A percentile compares a stretch with the other conserved stretches of the same genome.
These are phyloP conservation scores for Caenorhabditis sp. DNA, from an alignment of 2,888 invertebrate genomes.

Conservation along the genomic window DNA sequence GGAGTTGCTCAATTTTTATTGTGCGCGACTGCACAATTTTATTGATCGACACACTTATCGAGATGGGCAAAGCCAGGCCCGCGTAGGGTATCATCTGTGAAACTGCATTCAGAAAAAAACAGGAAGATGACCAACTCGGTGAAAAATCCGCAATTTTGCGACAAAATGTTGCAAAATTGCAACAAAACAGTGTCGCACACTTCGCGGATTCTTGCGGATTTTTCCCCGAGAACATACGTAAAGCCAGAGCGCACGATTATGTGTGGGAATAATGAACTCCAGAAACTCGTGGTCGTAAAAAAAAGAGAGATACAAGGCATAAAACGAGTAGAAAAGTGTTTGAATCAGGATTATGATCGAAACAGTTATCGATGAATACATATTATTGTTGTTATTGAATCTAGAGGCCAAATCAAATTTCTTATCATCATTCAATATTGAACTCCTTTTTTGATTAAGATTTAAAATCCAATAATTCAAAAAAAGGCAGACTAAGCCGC, in stretches of 20 bases:
- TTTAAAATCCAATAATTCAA: slow-evolving; percentile 16
- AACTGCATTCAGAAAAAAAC: not conserved
- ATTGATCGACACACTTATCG: not conserved
- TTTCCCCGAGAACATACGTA: too few relatives aligned
- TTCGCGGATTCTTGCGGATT: too few relatives aligned
- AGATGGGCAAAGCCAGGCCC: not conserved
- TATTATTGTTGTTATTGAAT: slow-evolving; percentile 13
- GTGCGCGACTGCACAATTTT: not conserved
- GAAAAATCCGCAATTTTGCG: too few relatives aligned
- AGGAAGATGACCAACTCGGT: not conserved
- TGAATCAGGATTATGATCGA: slow-evolving; percentile 25
- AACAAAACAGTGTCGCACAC: too few relatives aligned
- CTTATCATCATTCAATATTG: not conserved
- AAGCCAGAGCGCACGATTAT: not conserved
- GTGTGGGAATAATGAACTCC: not conserved
- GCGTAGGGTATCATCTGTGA: not conserved
- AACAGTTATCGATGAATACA: slow-evolving; percentile 18
- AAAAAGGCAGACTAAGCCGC: slow-evolving; percentile 17
- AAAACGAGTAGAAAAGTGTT: slow-evolving; percentile 16
- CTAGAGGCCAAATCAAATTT: slow-evolving; percentile 21
- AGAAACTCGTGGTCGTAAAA: not conserved
- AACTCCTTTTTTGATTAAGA: slow-evolving; percentile 10
- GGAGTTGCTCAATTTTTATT: too few relatives aligned
- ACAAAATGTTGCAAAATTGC: too few relatives aligned
- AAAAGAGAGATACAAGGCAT: not conserved